Conservation (phyloP, 2,113 vertebrate species). For the Urocolius indicus region DNA sequence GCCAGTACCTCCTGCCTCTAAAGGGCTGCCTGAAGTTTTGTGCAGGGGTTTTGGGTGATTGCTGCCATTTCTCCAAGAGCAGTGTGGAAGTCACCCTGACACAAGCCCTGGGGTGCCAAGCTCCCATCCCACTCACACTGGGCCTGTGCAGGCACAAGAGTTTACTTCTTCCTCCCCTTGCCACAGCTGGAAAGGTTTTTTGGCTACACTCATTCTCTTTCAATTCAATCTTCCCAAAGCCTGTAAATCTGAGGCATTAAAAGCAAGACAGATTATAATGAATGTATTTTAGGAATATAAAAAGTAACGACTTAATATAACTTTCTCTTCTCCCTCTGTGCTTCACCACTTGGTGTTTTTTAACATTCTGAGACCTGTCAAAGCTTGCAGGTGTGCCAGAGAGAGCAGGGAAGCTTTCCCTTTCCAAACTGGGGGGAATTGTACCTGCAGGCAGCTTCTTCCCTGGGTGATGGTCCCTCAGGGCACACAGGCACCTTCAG, state of each 20-base stretch:
- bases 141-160: not conserved
- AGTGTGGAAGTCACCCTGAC: not conserved
- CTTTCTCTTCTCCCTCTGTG: not conserved
- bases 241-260: not conserved
- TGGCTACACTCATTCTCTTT: not conserved
- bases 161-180: not conserved
- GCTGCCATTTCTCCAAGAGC: not conserved
- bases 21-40: not conserved
- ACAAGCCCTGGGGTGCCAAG: not conserved
- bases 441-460: not conserved
- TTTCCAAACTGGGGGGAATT: not conserved
- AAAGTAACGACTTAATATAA: conserved; percentile 39
- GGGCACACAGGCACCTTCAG: not conserved
- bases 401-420: not conserved
- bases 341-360: not conserved
- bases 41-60: not conserved
- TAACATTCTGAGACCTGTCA: not conserved
- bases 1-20: not conserved
- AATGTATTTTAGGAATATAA: conserved; percentile 1
- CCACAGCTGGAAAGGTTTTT: not conserved
- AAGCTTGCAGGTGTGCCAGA: not conserved
- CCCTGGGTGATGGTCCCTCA: accelerated
- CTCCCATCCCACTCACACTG: not conserved
- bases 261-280: conserved; percentile 10
- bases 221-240: not conserved